Base-by-base conservation (phyloP, 2,113 vertebrate species). In the Pica pica region DNA sequence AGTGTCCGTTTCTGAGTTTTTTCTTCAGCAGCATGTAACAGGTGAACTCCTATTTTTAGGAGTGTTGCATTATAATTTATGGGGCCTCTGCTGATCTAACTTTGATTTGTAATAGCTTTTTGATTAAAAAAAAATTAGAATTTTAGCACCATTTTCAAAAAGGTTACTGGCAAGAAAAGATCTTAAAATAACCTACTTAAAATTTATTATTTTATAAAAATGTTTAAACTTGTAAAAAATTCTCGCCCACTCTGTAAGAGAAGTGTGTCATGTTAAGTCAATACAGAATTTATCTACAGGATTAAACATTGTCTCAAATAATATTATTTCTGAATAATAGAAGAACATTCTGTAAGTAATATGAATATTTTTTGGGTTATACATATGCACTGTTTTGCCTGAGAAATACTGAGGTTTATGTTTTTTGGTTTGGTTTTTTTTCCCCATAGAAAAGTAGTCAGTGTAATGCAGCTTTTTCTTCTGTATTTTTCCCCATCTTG, bases 351-450 rank as follows among this genome's bases (percentile, higher is more conserved):
- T 35, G 28, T 55, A 88, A 86, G 8, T 18, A 61, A 22, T 57
- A 50, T 6, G 12, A 5, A 4, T 61, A 41, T 80, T 83, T 74
- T 47, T 60, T 33, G 9, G 2, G 6, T 83, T 90, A 63, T 20
- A 74, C 3, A 55, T 78, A 31, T 5, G 24, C 0, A 1, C 5
- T 20, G 5, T 80, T 90, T 88, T 60, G 20, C 64, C 19, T 44
- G 39, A 74, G 35, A 86, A 94, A 76, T 53, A 12, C 15, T 20
- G 63, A 78, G 33, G 6, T 73, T 56, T 52, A 16, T 41, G 33
- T 22, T 41, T 68, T 44, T 46, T 47, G 6, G 0, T 64, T 73
- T 0, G 1, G 37, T 67, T 22, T 15, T 41, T 55, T 6, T 0
- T 42, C 5, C 12, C 56, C 17, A 30, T 13, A 47, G 39, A 71